A percentile compares a stretch with the other conserved stretches of the same genome.
phyloP scores from a whole-genome alignment of 2,113 vertebrate genomes.

The Daphoenositta chrysoptera region DNA sequence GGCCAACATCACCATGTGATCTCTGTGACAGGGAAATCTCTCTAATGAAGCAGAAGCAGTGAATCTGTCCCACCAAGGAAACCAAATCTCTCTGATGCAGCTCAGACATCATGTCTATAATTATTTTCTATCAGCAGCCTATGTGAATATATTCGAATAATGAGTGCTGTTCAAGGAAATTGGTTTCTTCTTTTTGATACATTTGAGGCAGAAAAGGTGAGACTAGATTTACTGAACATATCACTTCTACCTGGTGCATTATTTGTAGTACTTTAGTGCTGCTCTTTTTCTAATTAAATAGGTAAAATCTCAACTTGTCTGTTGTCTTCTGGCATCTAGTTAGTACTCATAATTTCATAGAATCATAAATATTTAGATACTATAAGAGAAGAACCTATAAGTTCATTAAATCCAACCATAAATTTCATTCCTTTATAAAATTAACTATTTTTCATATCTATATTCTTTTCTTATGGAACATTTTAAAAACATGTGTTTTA shows the following conservation, averaged over 20 bases:
- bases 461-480: neutral
- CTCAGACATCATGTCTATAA: neutral
- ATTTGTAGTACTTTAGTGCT: neutral
- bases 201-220: neutral
- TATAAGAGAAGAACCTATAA: neutral
- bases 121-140: neutral
- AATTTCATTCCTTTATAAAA: neutral
- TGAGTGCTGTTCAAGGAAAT: neutral
- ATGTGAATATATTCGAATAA: neutral
- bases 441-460: neutral
- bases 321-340: neutral
- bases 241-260: neutral
- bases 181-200: neutral
- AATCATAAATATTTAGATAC: neutral
- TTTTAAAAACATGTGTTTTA: neutral
- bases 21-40: neutral
- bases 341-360: neutral
- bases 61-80: neutral
- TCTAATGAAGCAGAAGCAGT: neutral
- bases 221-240: neutral
- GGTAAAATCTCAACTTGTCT: neutral
- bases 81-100: neutral
- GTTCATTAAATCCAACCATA: neutral
- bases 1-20: neutral
- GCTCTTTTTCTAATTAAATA: neutral